Percentiles rank a stretch among this genome's conserved stretches.
These are phyloP conservation scores for Cryptoblepharus egeriae DNA, from an alignment of 2,797 vertebrate species.

Conservation along the genomic window DNA sequence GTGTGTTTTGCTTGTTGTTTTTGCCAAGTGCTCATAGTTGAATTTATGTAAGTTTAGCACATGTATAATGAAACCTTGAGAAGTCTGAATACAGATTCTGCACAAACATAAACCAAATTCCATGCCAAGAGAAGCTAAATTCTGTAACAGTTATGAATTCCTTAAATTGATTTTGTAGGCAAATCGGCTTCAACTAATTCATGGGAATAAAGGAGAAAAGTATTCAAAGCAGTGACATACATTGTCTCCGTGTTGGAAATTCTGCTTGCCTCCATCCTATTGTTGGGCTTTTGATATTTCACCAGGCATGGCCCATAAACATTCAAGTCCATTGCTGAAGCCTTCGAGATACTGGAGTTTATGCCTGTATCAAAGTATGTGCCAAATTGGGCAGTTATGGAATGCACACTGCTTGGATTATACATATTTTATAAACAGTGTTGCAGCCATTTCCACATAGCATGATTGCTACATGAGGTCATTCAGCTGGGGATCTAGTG, in stretches of 20 bases:
- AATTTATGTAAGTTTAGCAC: no score
- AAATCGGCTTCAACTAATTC: no score
- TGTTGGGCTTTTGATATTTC: conserved; percentile 1
- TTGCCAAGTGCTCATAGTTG: no score
- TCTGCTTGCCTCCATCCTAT: background rate
- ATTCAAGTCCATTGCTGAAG: background rate
- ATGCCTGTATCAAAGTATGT: background rate
- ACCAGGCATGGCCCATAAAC: background rate
- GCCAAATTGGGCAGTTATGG: background rate
- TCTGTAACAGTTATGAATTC: background rate
- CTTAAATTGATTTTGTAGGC: background rate
- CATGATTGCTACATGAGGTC: no score
- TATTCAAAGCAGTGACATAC: background rate
- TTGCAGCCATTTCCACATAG: no score
- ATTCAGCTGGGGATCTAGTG: background rate
- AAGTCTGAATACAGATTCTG: background rate
- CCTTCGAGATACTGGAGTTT: background rate
- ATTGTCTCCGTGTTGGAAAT: background rate
- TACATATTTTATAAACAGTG: no score
- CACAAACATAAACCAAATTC: background rate
- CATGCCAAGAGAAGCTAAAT: background rate
- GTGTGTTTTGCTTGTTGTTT: no score
- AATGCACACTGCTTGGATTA: background rate
- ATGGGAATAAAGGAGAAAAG: background rate
- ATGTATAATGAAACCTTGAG: no score